phyloP scores from a whole-genome alignment of 2,113 vertebrate species.

The Cnemophilus loriae region DNA sequence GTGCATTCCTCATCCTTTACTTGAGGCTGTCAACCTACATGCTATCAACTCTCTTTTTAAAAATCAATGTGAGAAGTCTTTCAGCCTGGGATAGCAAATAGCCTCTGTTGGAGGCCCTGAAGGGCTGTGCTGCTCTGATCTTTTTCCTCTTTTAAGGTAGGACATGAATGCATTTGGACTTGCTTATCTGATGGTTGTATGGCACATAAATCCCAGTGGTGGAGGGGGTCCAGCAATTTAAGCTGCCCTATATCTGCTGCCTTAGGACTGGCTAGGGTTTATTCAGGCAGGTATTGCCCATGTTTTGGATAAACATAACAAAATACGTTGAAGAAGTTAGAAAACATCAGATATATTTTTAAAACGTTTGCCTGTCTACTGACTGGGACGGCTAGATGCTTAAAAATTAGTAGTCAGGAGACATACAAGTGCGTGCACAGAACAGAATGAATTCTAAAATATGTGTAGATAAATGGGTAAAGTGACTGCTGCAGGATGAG shows the following conservation, averaged over 20 bases:
- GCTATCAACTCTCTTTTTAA: background rate
- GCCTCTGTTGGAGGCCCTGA: background rate
- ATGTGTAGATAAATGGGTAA: background rate
- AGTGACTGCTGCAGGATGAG: background rate
- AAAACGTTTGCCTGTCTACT: background rate
- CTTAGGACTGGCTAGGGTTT: background rate
- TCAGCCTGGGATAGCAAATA: background rate
- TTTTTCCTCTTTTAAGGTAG: background rate
- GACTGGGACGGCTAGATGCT: background rate
- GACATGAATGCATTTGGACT: background rate
- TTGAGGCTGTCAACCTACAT: constrained; percentile 28
- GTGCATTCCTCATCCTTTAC: background rate
- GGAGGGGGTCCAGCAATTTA: background rate
- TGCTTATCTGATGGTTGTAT: background rate
- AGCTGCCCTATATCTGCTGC: background rate
- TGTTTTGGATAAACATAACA: background rate
- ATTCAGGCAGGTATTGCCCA: background rate
- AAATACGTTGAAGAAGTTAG: background rate
- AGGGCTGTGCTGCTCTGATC: background rate
- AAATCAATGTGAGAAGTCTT: background rate
- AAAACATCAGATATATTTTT: background rate
- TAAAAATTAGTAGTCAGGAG: background rate
- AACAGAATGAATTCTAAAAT: background rate
- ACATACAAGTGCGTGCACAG: background rate
- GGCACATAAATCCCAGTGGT: background rate